These are phyloP conservation scores for Panthera uncia DNA, from an alignment of 2,113 vertebrate genomes.

Conservation along the genomic window DNA sequence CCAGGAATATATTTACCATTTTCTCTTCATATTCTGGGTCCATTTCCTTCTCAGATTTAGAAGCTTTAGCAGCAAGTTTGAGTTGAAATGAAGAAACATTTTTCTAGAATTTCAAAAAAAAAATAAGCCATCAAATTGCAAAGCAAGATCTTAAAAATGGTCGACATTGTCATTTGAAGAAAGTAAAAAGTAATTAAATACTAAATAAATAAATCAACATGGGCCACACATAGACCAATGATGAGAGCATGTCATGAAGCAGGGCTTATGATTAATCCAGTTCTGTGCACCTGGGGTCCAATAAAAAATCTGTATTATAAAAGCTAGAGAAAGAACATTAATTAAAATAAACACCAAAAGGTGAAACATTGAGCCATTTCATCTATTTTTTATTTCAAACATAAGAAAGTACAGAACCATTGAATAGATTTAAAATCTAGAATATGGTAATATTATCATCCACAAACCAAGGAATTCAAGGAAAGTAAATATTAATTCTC, in stretches of 20 bases:
- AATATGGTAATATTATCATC: constrained; percentile 47
- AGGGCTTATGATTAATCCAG: constrained; percentile 56
- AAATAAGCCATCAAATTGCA: constrained; percentile 70
- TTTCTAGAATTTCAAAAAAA: constrained; percentile 83
- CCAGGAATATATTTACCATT: constrained; percentile 86
- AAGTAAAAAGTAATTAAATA: constrained; percentile 59
- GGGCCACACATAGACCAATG: constrained; percentile 7
- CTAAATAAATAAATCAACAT: constrained; percentile 59
- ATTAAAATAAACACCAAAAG: constrained; percentile 53
- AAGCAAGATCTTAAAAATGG: constrained; percentile 62
- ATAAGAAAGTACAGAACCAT: constrained; percentile 15
- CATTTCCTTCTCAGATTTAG: constrained; percentile 85
- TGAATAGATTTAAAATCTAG: constrained; percentile 48
- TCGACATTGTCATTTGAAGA: constrained; percentile 37
- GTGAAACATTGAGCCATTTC: background rate
- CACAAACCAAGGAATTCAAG: constrained; percentile 59
- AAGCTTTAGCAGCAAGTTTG: constrained; percentile 86
- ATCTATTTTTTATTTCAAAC: constrained; percentile 16
- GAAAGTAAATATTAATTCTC: constrained; percentile 63
- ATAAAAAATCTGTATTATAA: constrained; percentile 12
- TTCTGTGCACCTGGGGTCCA: constrained; percentile 47
- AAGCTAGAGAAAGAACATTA: constrained; percentile 54
- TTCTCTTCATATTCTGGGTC: constrained; percentile 92
- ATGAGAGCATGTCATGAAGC: constrained; percentile 53
- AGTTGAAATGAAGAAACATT: constrained; percentile 86